Evolutionary conservation across 2,113 vertebrate species (phyloP).

Genomic region (Pelvicachromis taeniatus): DNA sequence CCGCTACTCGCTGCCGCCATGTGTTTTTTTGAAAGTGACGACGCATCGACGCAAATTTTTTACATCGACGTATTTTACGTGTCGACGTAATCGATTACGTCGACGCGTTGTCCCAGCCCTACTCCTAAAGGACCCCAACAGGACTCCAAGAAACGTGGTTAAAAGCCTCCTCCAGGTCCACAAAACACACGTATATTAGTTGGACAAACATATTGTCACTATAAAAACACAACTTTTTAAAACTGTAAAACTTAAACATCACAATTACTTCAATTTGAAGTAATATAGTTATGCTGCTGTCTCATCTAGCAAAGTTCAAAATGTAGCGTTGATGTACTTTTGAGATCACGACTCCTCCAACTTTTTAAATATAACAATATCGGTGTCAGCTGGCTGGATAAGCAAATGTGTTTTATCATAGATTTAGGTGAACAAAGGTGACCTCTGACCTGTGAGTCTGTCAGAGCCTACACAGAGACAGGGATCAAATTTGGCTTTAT

Average conservation of each 20-base stretch:
- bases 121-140: neutral
- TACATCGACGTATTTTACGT: too few species aligned
- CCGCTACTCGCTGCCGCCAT: too few species aligned
- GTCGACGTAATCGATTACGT: too few species aligned
- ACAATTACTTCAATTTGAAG: neutral
- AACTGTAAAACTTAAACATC: neutral
- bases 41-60: too few species aligned
- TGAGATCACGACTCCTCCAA: neutral
- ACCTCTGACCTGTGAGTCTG: neutral
- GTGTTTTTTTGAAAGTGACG: too few species aligned
- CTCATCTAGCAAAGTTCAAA: neutral
- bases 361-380: neutral
- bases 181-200: neutral
- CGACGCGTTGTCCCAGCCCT: too few species aligned
- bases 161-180: neutral
- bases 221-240: neutral
- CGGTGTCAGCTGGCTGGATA: neutral
- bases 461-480: neutral
- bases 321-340: neutral
- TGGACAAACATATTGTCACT: neutral
- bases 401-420: neutral
- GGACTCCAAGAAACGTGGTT: neutral
- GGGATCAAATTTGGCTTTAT: neutral
- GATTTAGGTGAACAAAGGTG: neutral
- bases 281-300: neutral